phyloP scores from a whole-genome alignment of 1,140 invertebrate species.

The Riptortus pedestris region DNA sequence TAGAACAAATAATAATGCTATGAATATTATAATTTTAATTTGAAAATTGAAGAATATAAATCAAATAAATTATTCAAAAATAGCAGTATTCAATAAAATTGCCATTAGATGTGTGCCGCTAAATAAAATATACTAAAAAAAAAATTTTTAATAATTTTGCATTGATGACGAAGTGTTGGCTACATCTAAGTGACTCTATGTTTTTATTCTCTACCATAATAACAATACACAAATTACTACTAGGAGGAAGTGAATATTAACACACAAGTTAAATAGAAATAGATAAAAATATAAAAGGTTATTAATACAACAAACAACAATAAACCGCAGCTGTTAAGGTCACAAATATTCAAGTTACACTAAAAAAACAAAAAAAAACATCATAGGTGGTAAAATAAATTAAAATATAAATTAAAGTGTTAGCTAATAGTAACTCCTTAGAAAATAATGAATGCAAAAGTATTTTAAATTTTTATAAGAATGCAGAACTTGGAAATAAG shows the following conservation, averaged over 20 bases:
- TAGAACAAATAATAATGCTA: too few species aligned
- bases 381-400: conserved; percentile 11
- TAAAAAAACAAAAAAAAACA: conserved; percentile 2
- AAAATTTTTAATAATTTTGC: background rate
- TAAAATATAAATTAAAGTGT: too few species aligned
- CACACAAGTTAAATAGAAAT: background rate
- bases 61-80: too few species aligned
- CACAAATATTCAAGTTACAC: background rate
- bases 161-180: background rate
- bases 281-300: background rate
- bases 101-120: conserved; percentile 12
- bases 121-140: background rate
- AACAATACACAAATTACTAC: too few species aligned
- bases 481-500: too few species aligned
- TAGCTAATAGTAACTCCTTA: too few species aligned
- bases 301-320: background rate
- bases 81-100: too few species aligned
- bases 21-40: too few species aligned
- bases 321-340: background rate
- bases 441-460: too few species aligned
- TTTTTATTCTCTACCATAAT: background rate
- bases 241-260: too few species aligned
- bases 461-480: too few species aligned
- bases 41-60: too few species aligned
- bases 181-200: conserved; percentile 8